Base-by-base conservation (phyloP, 2,113 vertebrate species). In the Pelobates fuscus region DNA sequence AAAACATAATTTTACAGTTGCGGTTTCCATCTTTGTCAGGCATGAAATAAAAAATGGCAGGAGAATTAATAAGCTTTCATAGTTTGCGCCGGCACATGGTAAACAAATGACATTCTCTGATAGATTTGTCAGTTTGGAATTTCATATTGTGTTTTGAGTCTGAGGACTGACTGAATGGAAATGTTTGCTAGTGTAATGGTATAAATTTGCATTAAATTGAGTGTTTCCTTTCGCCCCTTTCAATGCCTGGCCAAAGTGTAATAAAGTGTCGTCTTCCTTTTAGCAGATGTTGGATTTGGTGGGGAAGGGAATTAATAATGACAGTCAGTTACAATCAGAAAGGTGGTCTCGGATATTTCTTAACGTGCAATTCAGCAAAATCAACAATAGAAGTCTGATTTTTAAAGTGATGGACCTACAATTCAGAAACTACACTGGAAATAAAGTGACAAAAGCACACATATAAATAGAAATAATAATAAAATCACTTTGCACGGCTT, bases 11-110 rank as follows among this genome's bases (percentile, higher is more conserved):
- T 77, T 49, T 62, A 66, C 64, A 57, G 37, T 77, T 81, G 86
- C 70, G 78, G 58, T 77, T 77, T 84, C 75, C 70, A 62, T 83
- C 71, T 84, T 81, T 79, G 80, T 76, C 68, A 84, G 25, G 30
- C 59, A 77, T 1, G 1, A 30, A 81, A 59, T 67, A 66, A 80
- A 80, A 80, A 41, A 66, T 18, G 59, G 60, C 68, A 81, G 73
- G 80, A 41, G 70, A 79, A 83, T 64, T 84, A 86, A 84, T 37
- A 23, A 83, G 68, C 46, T 71, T 79, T 77, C 78, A 52, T 25
- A 84, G 41, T 78, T 80, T 71, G 68, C 63, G 78, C 26, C 32
- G 8, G 59, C 49, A 67, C 46, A 80, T 70, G 70, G 60, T 61
- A 84, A 81, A 84, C 81, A 76, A 81, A 82, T 24, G 17, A 78